Base-by-base conservation (phyloP, 2,797 vertebrate species). In the Rhynchotus rufescens region DNA sequence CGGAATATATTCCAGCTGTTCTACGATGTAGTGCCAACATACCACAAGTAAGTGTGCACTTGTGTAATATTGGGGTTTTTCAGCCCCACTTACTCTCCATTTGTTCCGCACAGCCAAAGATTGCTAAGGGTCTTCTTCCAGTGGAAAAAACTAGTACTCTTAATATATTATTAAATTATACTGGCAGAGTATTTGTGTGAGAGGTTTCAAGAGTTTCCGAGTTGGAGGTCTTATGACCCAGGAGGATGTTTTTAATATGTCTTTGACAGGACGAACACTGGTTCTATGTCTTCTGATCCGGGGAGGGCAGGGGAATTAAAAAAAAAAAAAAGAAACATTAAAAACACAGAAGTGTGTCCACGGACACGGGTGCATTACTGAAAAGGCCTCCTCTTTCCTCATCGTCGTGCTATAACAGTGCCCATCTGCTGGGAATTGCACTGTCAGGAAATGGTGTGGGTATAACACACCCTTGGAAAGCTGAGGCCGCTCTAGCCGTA, bases 1-100 rank as follows among this genome's bases (percentile, higher is more conserved):
- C 97, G 99, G 94, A 99, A 99, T 94, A 98, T 99, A 91, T 99
- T 99, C 96, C 99, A 99, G 95, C 97, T 99, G 44, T 99, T 99
- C 97, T 98, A 98, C 17, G 99, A 99, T 52, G 99, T 99, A 2
- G 99, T 99, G n/a, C 99, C 99, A 19, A 99, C 98, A 0, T 99
- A 99, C 96, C 99, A 99, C 97, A 99, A 98, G 99, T 99, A 96
- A 98, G 98, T 94, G 28, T 13, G 22, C 40, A 2, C 30, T 3
- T 72, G 10, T 47, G 74, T 80, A 38, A 79, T 7, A 49, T 10
- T 32, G 45, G 23, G 65, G 40, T 54, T 64, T 32, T 23, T 51
- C 38, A 67, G 40, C 67, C 30, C 62, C 16, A 2, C 15, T 45
- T 38, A 17, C 34, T 51, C 52, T 28, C 40, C 12, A 13, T 45